Evolutionary conservation across 1,140 invertebrate species (phyloP), one percentile per base, ranked within the genome.

Genomic region (Archivesica marissinica): DNA sequence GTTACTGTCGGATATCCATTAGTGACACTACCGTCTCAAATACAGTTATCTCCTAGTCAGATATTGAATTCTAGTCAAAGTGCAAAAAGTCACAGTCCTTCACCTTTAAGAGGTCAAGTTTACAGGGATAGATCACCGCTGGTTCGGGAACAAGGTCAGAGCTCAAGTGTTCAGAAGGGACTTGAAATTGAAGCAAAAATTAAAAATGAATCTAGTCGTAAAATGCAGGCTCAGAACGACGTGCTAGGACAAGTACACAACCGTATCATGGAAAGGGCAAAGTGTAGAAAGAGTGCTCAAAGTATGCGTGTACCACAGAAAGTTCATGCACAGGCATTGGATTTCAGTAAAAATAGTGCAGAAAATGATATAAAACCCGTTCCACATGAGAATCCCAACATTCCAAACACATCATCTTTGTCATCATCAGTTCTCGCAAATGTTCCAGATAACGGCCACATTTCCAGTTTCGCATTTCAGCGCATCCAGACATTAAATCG

Each of bases 121-220:
- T 66, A 75, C 41, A 83, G 70, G 35, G 80, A 83, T 25, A 74
- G 80, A 23, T 83, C 80, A 83, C 80, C 80, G 7, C 38, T 83
- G 9, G 56, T 28, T 6, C 11, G 66, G 30, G 68, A 75, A 7
- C 68, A 72, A 56, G n/a, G 25, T 35, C 44, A 47, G 15, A 72
- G 23, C 44, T 50, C 50, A 50, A 56, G 68, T 38, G 23, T 81
- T 17, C 61, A 83, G 33, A 83, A 74, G 25, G 52, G 41, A 30
- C 47, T 74, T 25, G 80, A 83, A 56, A 70, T 81, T 4, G 79
- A 81, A 35, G 52, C 64, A n/a, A 81, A 72, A 59, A 81, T 81
- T 39, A 81, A 81, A 38, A 70, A 20, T 44, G 79, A 81, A 59
- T 47, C 66, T 56, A 52, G 64, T 61, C 38, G 44, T 41, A 56